Base-by-base conservation (phyloP, 2,888 invertebrate species). In the Epistrophella euchroma region DNA sequence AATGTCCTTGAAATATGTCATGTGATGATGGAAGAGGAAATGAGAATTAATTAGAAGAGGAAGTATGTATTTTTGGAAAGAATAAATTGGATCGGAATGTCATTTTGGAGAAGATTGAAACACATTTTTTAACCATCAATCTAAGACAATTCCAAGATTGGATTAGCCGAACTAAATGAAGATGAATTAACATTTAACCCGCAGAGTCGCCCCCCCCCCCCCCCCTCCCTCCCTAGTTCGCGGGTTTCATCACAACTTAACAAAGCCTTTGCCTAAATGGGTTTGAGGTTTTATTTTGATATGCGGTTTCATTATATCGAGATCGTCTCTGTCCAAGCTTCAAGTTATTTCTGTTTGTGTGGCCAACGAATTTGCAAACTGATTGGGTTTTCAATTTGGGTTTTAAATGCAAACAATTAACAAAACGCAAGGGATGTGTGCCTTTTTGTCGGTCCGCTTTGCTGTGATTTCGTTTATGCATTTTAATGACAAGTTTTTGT, bases 401-500 rank as follows among this genome's bases (percentile, higher is more conserved):
- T 40, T 55, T 79, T 72, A 66, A 66, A 50, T 79, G 32, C 32
- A 56, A 56, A 10, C 56, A 56, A 56, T 52, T 52, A 56, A 17
- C 56, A 56, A 32, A 17, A 56, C 35, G 17, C 47, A 58, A 11
- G 19, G 17, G 43, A 11, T n/a, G 28, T 22, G 17, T 37, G 68
- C 64, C 25, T 66, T 60, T 60, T 32, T 60, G 45, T 45, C 56
- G 15, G 66, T 32, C 4, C 47, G 9, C 45, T 45, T 25, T 62
- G 70, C 55, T 50, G 68, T 37, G 60, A 70, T 28, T 28, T 32
- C 77, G 58, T 74, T 66, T 77, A 71, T 77, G 77, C 43, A 58
- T 74, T 86, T 86, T 25, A 74, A 77, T 86, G 73, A 82, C 77
- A 82, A 43, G 60, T 52, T 74, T 77, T 64, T 86, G 86, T 78